Evolutionary conservation across 2,888 invertebrate genomes (phyloP).

Genomic region (Thelaira solivaga): DNA sequence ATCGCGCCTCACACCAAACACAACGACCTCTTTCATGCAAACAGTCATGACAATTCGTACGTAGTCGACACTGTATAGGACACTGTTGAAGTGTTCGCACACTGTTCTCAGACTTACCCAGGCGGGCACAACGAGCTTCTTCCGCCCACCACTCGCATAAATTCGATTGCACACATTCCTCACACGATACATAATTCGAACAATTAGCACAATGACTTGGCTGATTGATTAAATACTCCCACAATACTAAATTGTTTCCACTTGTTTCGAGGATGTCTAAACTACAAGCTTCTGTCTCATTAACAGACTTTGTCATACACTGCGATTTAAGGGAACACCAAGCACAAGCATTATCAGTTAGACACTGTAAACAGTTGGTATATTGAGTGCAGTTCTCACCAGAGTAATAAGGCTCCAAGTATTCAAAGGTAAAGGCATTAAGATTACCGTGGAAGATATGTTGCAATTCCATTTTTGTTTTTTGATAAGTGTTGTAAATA

Average conservation of each 20-base stretch:
- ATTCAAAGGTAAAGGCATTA: constrained; percentile 92
- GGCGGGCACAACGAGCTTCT: constrained; percentile 89
- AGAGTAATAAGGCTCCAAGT: constrained; percentile 91
- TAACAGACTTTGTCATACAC: constrained; percentile 83
- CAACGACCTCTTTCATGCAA: constrained; percentile 91
- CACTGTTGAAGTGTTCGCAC: constrained; percentile 82
- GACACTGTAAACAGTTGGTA: constrained; percentile 90
- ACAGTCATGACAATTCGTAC: constrained; percentile 88
- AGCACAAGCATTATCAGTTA: constrained; percentile 92
- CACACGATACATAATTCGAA: constrained; percentile 92
- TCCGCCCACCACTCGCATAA: constrained; percentile 96
- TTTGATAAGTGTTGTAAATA: constrained; percentile 82
- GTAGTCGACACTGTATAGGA: constrained; percentile 88
- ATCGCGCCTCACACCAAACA: constrained; percentile 96
- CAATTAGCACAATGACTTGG: constrained; percentile 92
- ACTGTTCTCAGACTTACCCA: constrained; percentile 85
- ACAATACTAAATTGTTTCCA: constrained; percentile 71
- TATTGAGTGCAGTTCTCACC: constrained; percentile 85
- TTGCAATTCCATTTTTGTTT: constrained; percentile 89
- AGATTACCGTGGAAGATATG: constrained; percentile 86
- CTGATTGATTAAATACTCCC: constrained; percentile 89
- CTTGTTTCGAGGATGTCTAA: background rate
- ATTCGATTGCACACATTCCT: constrained; percentile 86
- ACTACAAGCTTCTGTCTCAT: constrained; percentile 82
- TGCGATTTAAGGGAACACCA: constrained; percentile 90